These are phyloP conservation scores for Azorinus chamasolen DNA, from an alignment of 2,888 invertebrate species.

Conservation along the genomic window DNA sequence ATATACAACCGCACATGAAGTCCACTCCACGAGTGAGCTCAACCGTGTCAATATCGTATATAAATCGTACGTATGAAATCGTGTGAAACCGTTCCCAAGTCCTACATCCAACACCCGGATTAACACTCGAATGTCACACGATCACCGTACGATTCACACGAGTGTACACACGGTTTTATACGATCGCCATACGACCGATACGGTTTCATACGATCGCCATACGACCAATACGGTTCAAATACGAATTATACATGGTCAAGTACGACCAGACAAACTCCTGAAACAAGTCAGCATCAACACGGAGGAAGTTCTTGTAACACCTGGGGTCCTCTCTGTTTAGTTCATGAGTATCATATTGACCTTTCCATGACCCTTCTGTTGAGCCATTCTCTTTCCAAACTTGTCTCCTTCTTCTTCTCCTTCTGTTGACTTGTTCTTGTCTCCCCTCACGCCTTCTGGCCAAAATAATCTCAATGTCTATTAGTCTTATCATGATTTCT, in stretches of 20 bases:
- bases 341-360: slow-evolving; percentile 24
- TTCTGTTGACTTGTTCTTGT: slow-evolving; percentile 21
- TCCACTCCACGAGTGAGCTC: no score
- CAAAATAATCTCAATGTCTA: slow-evolving; percentile 21
- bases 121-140: no score
- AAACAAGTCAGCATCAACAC: slow-evolving; percentile 40
- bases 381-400: slow-evolving; percentile 13
- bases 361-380: background rate
- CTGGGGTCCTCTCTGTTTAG: slow-evolving; percentile 29
- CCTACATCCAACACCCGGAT: no score
- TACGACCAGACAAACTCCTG: slow-evolving; percentile 43
- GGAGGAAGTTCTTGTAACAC: slow-evolving; percentile 41
- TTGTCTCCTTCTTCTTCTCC: slow-evolving; percentile 22
- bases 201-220: no score
- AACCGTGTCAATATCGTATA: no score
- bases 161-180: no score
- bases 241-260: slow-evolving; percentile 25
- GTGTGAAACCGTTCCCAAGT: no score
- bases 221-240: no score
- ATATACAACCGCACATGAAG: no score
- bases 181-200: no score
- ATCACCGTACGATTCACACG: no score
- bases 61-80: no score
- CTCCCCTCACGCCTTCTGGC: slow-evolving; percentile 17
- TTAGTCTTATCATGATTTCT: slow-evolving; percentile 17